Evolutionary conservation across 2,113 vertebrate genomes (phyloP), one percentile per base, ranked within the genome.

Genomic region (Ammodytes dubius): DNA sequence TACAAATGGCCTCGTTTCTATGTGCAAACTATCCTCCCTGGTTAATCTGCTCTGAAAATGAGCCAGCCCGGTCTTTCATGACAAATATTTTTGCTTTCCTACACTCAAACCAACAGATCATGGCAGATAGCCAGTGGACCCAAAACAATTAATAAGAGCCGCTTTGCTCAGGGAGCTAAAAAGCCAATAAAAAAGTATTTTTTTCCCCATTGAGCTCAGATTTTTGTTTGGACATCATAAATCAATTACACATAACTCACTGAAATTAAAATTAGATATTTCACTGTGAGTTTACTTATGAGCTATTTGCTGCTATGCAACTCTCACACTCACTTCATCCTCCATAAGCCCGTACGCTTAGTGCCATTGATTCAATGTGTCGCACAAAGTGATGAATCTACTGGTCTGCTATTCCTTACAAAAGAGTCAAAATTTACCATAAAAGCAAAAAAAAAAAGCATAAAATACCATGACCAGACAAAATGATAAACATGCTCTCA

Each of bases 91-190:
- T 82, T 84, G 74, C 81, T 87, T 27, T 89, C 83, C 88, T 81
- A 77, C 90, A 74, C 91, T 84, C 90, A 94, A 84, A 92, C 87
- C 90, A 84, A 70, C 80, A 77, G 82, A 93, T 93, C 89, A 91
- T 84, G 83, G 81, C 88, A 80, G 88, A 87, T 83, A 88, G 92
- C 90, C 91, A 92, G 86, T 88, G 91, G 89, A 91, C 85, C 89
- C 87, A 90, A 94, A 93, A 94, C 91, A 89, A 93, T 93, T 91
- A 92, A 89, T 89, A 91, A 88, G 70, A 85, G 56, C 61, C 87
- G 90, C 89, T 88, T 87, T 91, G 88, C 84, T 88, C 70, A 75
- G 82, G 50, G 70, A 81, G 88, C 75, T 27, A 84, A 93, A 91
- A 88, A 87, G 81, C 71, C 87, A 90, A 89, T 87, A 91, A 91